Conservation (phyloP, 2,797 vertebrate species). For the Lagothrix lagotricha region DNA sequence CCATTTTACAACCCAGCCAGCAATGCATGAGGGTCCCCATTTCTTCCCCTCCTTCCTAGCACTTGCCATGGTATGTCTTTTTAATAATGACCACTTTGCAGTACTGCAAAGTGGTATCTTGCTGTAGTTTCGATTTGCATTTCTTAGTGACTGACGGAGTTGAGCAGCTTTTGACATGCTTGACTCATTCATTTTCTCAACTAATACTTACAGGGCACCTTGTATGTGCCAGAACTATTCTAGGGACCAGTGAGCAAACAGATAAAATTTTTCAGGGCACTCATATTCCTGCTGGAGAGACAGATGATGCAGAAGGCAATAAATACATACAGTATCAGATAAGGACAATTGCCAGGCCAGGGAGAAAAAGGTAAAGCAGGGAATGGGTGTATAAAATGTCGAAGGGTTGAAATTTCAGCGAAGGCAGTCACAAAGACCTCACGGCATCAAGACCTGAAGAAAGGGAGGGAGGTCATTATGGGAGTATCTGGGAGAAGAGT, state of each 20-base stretch:
- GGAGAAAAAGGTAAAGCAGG: background rate
- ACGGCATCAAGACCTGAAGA: background rate
- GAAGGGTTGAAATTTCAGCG: background rate
- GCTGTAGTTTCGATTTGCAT: background rate
- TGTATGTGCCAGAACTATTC: background rate
- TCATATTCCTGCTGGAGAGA: background rate
- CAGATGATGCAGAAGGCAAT: background rate
- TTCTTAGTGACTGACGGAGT: background rate
- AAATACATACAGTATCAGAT: background rate
- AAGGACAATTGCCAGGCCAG: background rate
- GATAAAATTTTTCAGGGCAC: background rate
- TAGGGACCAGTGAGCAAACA: background rate
- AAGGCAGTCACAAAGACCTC: background rate
- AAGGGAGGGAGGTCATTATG: fast-evolving
- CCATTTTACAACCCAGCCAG: background rate
- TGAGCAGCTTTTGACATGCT: background rate
- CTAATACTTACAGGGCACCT: background rate
- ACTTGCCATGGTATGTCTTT: background rate
- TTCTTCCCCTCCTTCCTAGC: fast-evolving
- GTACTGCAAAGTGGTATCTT: fast-evolving
- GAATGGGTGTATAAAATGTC: background rate
- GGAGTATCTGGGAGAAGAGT: background rate
- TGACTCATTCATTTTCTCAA: background rate
- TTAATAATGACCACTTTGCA: too few relatives aligned
- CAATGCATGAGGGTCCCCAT: background rate